These are phyloP conservation scores for Parus major DNA, from an alignment of 2,113 vertebrate species.

Conservation along the genomic window DNA sequence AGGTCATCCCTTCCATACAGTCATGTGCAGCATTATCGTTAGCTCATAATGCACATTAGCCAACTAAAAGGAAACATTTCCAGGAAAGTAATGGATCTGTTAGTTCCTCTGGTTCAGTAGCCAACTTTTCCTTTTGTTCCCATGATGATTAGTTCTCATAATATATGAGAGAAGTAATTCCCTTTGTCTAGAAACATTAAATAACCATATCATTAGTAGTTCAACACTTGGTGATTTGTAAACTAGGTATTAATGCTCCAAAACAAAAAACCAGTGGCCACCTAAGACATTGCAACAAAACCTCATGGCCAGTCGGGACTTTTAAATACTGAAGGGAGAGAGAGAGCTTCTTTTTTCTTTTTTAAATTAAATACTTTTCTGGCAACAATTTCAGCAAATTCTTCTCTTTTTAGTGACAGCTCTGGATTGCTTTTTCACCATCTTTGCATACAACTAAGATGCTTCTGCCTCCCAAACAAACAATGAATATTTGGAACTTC, in stretches of 20 bases:
- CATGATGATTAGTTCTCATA: conserved; percentile 47
- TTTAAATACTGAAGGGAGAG: neutral
- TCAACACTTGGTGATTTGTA: conserved; percentile 6
- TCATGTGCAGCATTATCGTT: conserved; percentile 22
- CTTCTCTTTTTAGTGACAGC: neutral
- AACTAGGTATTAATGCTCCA: conserved; percentile 2
- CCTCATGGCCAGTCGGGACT: neutral
- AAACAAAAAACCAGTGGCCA: neutral
- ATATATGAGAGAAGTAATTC: conserved; percentile 45
- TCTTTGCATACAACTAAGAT: neutral
- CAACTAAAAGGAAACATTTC: conserved; percentile 51
- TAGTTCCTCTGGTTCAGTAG: conserved; percentile 45
- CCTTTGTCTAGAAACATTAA: conserved; percentile 29
- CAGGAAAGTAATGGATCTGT: conserved; percentile 54
- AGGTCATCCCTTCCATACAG: conserved; percentile 35
- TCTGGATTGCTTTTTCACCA: neutral
- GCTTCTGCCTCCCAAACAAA: neutral
- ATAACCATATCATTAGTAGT: neutral
- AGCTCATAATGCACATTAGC: conserved; percentile 42
- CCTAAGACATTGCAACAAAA: neutral
- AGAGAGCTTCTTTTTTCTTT: neutral
- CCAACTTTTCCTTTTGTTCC: conserved; percentile 55
- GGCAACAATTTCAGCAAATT: neutral
- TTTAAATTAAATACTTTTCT: neutral
- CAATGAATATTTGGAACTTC: neutral